These are phyloP conservation scores for Crioceris asparagi DNA, from an alignment of 2,888 invertebrate genomes.

Conservation along the genomic window DNA sequence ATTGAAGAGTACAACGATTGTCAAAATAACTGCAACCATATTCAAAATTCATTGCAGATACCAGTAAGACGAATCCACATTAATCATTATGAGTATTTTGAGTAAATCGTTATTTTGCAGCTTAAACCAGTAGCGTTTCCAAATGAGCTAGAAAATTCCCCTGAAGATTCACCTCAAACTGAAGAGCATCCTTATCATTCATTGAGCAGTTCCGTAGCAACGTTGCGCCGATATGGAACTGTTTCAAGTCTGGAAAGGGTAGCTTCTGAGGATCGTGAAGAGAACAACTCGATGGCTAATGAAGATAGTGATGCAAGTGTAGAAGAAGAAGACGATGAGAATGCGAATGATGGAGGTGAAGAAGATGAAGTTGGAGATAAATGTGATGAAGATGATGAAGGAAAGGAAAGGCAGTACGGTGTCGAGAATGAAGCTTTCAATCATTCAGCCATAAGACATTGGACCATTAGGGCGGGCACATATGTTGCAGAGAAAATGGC, in stretches of 20 bases:
- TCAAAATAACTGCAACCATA: constrained; percentile 10
- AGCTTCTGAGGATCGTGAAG: constrained; percentile 44
- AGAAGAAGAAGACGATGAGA: constrained; percentile 6
- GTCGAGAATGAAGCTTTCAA: constrained; percentile 36
- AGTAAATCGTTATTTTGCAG: constrained; percentile 1
- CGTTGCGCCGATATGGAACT: constrained; percentile 51
- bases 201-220: constrained; percentile 47
- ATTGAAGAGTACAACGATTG: too few species aligned
- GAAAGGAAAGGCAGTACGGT: constrained; percentile 24
- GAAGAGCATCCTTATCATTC: constrained; percentile 67
- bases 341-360: constrained; percentile 20
- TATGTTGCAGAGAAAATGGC: constrained; percentile 76
- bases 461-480: constrained; percentile 71
- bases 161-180: constrained; percentile 57
- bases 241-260: constrained; percentile 62
- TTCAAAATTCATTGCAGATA: not conserved
- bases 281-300: too few species aligned
- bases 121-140: constrained; percentile 20
- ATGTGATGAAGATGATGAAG: constrained; percentile 20
- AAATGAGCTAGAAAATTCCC: constrained; percentile 52
- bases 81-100: too few species aligned
- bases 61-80: too few species aligned
- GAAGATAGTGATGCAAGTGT: constrained; percentile 33
- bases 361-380: constrained; percentile 20
- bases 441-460: constrained; percentile 42